Conservation (phyloP, 2,113 vertebrate species). For the Nothobranchius kuhntae region DNA sequence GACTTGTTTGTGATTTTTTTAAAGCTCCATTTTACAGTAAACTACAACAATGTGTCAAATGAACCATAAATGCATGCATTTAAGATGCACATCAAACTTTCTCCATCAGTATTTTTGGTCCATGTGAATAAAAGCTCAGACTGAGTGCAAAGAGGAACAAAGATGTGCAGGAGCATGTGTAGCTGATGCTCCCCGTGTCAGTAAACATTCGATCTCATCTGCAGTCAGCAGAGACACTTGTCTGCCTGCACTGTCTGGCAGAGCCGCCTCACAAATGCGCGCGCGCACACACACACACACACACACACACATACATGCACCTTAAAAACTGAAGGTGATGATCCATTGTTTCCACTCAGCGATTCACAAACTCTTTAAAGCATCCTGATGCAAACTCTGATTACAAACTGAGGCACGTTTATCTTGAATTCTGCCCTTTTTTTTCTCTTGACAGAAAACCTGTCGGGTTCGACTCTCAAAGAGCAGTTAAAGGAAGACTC, state of each 20-base stretch:
- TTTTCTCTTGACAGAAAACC: conserved; percentile 18
- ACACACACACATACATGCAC: conserved; percentile 32
- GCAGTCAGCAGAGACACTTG: conserved; percentile 81
- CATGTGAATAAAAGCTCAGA: conserved; percentile 8
- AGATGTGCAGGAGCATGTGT: conserved; percentile 60
- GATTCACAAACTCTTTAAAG: conserved; percentile 12
- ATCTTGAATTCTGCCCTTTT: conserved; percentile 24
- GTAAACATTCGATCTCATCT: conserved; percentile 81
- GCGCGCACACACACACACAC: conserved; percentile 17
- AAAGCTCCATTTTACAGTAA: neutral
- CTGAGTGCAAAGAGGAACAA: conserved; percentile 34
- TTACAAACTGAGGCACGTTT: conserved; percentile 39
- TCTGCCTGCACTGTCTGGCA: conserved; percentile 81
- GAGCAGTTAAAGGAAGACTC: conserved; percentile 15
- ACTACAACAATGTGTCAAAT: neutral
- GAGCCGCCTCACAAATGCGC: conserved; percentile 53
- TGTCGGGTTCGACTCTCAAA: conserved; percentile 29
- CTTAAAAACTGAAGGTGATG: conserved; percentile 51
- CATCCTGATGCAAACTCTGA: conserved; percentile 23
- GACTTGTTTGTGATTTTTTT: conserved; percentile 21
- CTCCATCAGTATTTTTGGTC: conserved; percentile 9
- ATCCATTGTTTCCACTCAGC: conserved; percentile 52
- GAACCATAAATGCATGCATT: neutral
- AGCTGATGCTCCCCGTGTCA: conserved; percentile 73
- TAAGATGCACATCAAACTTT: neutral